Evolutionary conservation across 2,888 invertebrate genomes (phyloP).

Genomic region (Polydrusus cervinus): DNA sequence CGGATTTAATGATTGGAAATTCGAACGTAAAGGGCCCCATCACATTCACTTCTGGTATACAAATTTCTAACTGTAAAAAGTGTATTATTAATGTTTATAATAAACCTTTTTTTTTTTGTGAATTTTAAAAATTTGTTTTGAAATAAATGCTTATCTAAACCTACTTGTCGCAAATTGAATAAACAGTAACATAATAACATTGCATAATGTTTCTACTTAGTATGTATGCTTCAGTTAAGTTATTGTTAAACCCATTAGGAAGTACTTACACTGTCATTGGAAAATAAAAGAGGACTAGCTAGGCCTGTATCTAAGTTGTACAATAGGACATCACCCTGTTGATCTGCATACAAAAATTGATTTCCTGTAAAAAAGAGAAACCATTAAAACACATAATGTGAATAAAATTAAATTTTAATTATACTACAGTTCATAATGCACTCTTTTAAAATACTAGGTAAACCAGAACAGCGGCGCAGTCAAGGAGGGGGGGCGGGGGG

Average conservation of each 20-base stretch:
- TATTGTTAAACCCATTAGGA: not conserved
- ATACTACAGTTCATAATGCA: too few relatives aligned
- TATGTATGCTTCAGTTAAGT: not conserved
- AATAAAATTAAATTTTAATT: too few relatives aligned
- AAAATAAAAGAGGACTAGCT: conserved; percentile 57
- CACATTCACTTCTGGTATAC: too few relatives aligned
- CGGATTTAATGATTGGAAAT: too few relatives aligned
- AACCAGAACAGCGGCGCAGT: too few relatives aligned
- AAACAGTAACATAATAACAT: not conserved
- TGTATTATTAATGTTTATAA: too few relatives aligned
- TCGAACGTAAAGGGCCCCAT: too few relatives aligned
- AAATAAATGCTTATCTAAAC: not conserved
- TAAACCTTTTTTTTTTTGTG: too few relatives aligned
- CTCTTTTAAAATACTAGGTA: too few relatives aligned
- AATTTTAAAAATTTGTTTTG: too few relatives aligned
- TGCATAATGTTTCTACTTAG: not conserved
- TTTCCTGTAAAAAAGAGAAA: conserved; percentile 73
- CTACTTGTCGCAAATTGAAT: not conserved
- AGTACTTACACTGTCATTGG: conserved; percentile 61
- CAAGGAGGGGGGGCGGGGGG: too few relatives aligned
- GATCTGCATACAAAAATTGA: conserved; percentile 78
- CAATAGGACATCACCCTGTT: conserved; percentile 75
- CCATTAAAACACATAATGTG: not conserved
- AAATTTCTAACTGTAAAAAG: too few relatives aligned
- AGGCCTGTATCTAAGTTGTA: conserved; percentile 70